Conservation (phyloP, 2,888 invertebrate species). For the Biston betularia region DNA sequence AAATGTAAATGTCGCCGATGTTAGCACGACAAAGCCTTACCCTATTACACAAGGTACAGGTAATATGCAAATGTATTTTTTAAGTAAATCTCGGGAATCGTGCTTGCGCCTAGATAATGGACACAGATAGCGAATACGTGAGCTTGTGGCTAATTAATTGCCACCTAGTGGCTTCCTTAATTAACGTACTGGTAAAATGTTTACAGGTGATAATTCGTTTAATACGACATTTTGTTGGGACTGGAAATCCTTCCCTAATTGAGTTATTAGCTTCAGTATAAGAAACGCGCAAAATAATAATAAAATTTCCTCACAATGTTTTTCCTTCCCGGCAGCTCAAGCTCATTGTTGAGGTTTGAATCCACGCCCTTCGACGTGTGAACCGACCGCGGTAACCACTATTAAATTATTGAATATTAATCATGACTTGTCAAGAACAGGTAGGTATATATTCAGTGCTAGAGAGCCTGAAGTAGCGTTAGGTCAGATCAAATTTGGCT, state of each 20-base stretch:
- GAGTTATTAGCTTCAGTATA: constrained; percentile 4
- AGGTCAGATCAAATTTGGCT: no score
- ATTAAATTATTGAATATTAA: no score
- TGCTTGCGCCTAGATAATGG: constrained; percentile 77
- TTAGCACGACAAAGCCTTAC: background rate
- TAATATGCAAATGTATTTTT: constrained; percentile 63
- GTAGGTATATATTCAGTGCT: no score
- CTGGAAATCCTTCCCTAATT: constrained; percentile 6
- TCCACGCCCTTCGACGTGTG: no score
- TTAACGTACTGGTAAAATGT: constrained; percentile 64
- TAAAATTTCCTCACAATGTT: no score
- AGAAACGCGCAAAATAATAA: background rate
- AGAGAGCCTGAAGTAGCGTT: no score
- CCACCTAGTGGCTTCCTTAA: constrained; percentile 65
- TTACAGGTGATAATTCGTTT: constrained; percentile 52
- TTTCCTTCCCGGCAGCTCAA: no score
- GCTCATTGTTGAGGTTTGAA: no score
- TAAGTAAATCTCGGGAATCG: constrained; percentile 71
- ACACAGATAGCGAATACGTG: constrained; percentile 68
- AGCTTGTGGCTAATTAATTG: constrained; percentile 74
- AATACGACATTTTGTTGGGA: constrained; percentile 42
- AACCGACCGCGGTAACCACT: no score
- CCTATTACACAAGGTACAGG: constrained; percentile 39
- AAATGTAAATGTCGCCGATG: no score
- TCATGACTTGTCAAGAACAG: no score